phyloP scores from a whole-genome alignment of 1,140 invertebrate species.

The Elymnias hypermnestra region DNA sequence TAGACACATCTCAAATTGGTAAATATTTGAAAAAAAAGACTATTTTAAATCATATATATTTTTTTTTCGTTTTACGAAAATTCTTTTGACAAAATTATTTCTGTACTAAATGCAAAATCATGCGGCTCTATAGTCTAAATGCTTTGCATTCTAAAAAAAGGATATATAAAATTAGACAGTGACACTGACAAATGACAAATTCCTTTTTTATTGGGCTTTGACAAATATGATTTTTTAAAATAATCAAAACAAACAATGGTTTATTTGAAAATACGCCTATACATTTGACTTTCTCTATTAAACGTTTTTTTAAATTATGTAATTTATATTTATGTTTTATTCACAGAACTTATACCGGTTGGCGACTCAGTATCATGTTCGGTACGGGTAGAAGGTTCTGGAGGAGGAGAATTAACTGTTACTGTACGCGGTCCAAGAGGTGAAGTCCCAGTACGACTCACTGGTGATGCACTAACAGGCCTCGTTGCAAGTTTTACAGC shows the following conservation, averaged over 20 bases:
- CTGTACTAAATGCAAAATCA: not conserved
- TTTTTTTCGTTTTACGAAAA: no score
- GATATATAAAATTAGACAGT: slow-evolving; percentile 7
- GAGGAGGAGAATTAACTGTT: slow-evolving; percentile 91
- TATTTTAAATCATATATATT: no score
- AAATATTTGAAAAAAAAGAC: no score
- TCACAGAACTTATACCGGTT: slow-evolving; percentile 88
- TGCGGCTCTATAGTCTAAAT: no score
- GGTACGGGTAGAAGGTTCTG: slow-evolving; percentile 91
- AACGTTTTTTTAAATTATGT: not conserved
- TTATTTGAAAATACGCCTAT: no score
- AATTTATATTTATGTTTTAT: not conserved
- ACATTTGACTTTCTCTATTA: not conserved
- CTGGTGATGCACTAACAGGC: slow-evolving; percentile 89
- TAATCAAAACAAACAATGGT: no score
- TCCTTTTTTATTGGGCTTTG: no score
- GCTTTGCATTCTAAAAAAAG: no score
- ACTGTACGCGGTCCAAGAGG: slow-evolving; percentile 88
- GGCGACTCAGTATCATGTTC: slow-evolving; percentile 92
- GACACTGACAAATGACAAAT: slow-evolving; percentile 1
- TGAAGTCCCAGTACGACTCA: slow-evolving; percentile 92
- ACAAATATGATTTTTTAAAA: no score
- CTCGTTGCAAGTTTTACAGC: slow-evolving; percentile 95
- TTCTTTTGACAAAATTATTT: no score
- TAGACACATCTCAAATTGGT: slow-evolving; percentile 68